Evolutionary conservation across 2,797 vertebrate species (phyloP).

Genomic region (Pseudochirops cupreus): DNA sequence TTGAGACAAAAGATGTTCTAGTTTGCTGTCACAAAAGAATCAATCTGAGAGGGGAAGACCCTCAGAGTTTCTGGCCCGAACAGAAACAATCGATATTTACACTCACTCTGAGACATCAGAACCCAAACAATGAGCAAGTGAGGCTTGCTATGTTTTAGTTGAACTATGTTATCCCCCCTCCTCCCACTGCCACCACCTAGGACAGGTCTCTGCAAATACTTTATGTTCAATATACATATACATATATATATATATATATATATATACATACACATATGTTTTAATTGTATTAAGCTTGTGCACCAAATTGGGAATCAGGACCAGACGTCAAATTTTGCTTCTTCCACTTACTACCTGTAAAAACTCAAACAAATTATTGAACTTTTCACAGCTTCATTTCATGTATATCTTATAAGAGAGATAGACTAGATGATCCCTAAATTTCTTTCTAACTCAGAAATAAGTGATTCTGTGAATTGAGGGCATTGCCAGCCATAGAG

Average conservation of each 20-base stretch:
- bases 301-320: neutral
- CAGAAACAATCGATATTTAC: neutral
- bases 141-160: neutral
- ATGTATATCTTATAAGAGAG: neutral
- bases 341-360: neutral
- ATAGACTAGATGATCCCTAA: neutral
- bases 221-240: neutral
- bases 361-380: neutral
- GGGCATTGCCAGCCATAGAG: neutral
- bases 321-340: neutral
- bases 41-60: neutral
- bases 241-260: neutral
- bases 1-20: neutral
- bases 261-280: no score
- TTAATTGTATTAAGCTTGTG: neutral
- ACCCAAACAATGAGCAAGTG: no score
- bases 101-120: neutral
- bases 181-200: neutral
- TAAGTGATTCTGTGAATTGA: neutral
- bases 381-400: neutral
- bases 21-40: neutral
- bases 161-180: neutral
- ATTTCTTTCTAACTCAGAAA: neutral
- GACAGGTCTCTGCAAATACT: neutral
- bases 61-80: neutral